Percentiles rank a stretch among this genome's conserved stretches.
These are phyloP conservation scores for Dipodomys stephensi DNA, from an alignment of 2,113 vertebrate genomes.

Conservation along the genomic window DNA sequence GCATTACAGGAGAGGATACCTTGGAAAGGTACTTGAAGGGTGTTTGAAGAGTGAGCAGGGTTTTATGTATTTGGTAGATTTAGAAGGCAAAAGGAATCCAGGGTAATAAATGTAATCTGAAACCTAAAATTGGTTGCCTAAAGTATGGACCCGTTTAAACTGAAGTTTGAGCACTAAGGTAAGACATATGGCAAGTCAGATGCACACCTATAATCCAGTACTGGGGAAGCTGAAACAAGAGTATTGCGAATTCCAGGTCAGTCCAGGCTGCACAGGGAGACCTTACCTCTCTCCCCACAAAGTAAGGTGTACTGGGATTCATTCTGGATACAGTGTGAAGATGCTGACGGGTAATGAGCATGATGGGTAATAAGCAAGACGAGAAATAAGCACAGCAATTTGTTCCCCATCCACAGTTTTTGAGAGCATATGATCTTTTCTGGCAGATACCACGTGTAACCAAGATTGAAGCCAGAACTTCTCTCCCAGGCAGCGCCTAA, in stretches of 20 bases:
- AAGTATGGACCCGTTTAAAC: neutral
- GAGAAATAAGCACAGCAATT: constrained; percentile 57
- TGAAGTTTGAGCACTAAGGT: constrained; percentile 11
- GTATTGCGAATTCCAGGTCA: neutral
- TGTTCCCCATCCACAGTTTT: constrained; percentile 45
- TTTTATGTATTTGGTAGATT: neutral
- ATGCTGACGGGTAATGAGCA: constrained; percentile 14
- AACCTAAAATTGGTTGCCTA: neutral
- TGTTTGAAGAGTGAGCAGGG: neutral
- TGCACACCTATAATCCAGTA: neutral
- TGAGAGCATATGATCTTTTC: constrained; percentile 65
- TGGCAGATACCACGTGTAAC: constrained; percentile 30
- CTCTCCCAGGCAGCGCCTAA: constrained; percentile 34
- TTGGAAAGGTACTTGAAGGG: neutral
- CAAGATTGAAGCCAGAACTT: constrained; percentile 55
- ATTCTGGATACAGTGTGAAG: constrained; percentile 22
- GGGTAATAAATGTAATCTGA: neutral
- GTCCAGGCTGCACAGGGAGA: neutral
- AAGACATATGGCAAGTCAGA: neutral
- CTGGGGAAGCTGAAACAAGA: neutral
- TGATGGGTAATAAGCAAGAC: constrained; percentile 43
- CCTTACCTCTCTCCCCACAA: too few species aligned
- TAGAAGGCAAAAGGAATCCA: neutral
- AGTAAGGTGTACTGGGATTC: neutral
- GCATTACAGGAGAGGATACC: neutral